Percentiles rank a stretch among this genome's conserved stretches.
Conservation (phyloP, 2,888 invertebrate species). For the Sisyra terminalis region DNA sequence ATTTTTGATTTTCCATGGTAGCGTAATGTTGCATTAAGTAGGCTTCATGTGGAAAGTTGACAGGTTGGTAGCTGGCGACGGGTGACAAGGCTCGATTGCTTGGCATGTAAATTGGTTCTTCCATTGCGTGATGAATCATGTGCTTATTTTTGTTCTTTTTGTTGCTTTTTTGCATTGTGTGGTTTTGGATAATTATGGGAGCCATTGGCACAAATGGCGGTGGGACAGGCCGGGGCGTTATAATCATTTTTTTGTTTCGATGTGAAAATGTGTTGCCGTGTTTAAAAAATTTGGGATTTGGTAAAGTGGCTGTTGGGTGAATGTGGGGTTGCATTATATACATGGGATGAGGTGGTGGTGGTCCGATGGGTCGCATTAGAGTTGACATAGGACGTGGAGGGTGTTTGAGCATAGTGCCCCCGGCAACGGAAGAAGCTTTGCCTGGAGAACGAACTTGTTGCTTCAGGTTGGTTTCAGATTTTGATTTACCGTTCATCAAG, state of each 20-base stretch:
- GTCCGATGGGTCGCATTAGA: constrained; percentile 26
- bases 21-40: constrained; percentile 40
- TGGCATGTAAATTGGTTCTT: constrained; percentile 43
- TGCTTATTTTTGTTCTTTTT: constrained; percentile 36
- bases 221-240: constrained; percentile 34
- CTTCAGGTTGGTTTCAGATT: constrained; percentile 20
- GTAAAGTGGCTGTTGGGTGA: constrained; percentile 24
- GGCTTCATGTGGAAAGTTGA: constrained; percentile 37
- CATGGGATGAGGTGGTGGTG: constrained; percentile 30
- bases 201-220: constrained; percentile 26
- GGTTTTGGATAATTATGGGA: constrained; percentile 29
- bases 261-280: constrained; percentile 33
- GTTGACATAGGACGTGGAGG: constrained; percentile 22
- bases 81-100: constrained; percentile 36
- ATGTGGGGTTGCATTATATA: constrained; percentile 13
- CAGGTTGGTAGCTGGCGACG: constrained; percentile 36
- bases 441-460: constrained; percentile 19
- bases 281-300: constrained; percentile 29
- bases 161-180: constrained; percentile 34
- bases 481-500: constrained; percentile 32
- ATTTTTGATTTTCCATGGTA: constrained; percentile 28
- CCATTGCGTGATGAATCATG: constrained; percentile 30
- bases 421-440: constrained; percentile 17
- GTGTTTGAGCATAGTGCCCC: constrained; percentile 29
- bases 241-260: constrained; percentile 34